Evolutionary conservation across 2,113 vertebrate species (phyloP).

Genomic region (Hypomesus transpacificus): DNA sequence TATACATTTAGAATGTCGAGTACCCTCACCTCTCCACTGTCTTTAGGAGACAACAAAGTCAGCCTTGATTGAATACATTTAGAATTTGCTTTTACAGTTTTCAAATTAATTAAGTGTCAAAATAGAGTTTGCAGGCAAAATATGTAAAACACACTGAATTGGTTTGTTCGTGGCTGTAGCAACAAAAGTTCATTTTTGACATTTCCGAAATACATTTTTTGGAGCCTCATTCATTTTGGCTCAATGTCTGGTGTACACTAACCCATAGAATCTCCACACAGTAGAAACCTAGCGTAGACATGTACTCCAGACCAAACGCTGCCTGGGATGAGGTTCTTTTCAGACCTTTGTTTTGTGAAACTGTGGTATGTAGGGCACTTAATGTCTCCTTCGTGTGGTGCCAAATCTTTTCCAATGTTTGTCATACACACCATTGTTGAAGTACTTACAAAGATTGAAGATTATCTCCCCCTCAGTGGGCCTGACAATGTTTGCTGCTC

Average conservation of each 20-base stretch:
- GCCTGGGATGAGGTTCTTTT: neutral
- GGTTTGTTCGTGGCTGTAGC: no score
- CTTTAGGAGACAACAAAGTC: constrained; percentile 26
- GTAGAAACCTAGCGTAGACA: neutral
- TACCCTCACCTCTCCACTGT: constrained; percentile 27
- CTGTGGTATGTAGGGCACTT: constrained; percentile 56
- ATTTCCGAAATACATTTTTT: no score
- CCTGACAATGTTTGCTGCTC: constrained; percentile 69
- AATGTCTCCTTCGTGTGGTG: constrained; percentile 67
- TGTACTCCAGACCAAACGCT: neutral
- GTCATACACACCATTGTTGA: constrained; percentile 74
- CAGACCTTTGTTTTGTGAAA: constrained; percentile 56
- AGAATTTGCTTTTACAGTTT: constrained; percentile 4
- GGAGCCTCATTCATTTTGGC: no score
- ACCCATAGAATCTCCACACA: no score
- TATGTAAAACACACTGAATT: no score
- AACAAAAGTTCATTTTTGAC: no score
- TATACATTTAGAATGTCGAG: constrained; percentile 41
- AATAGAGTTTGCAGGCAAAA: neutral
- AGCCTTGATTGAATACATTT: neutral
- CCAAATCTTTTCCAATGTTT: constrained; percentile 71
- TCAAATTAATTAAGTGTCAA: constrained; percentile 15
- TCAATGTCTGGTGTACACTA: no score
- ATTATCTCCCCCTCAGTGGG: constrained; percentile 75
- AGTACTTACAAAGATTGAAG: constrained; percentile 73